phyloP scores from a whole-genome alignment of 2,888 invertebrate genomes.

The Perdita meconis region DNA sequence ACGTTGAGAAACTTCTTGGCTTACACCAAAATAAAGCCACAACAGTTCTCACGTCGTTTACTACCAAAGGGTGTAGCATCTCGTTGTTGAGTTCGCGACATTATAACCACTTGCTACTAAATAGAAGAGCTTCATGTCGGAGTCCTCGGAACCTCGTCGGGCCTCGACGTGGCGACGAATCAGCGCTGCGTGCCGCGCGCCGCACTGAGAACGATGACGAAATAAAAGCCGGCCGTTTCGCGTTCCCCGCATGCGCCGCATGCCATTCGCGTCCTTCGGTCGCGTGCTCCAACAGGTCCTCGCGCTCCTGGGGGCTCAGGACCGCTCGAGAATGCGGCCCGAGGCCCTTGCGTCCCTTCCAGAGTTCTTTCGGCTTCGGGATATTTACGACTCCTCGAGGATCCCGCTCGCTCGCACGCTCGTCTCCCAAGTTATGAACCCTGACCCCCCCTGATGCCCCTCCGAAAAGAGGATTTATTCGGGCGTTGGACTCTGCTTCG shows the following conservation, averaged over 20 bases:
- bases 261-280: slow-evolving; percentile 32
- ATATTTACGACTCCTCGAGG: slow-evolving; percentile 32
- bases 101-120: no score
- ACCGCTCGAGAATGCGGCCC: slow-evolving; percentile 34
- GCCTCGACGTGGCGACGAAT: slow-evolving; percentile 6
- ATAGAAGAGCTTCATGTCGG: not conserved
- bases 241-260: not conserved
- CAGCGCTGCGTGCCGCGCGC: slow-evolving; percentile 10
- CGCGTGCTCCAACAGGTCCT: slow-evolving; percentile 27
- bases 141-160: no score
- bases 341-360: slow-evolving; percentile 3
- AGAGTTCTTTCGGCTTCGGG: not conserved
- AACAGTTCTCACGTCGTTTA: no score
- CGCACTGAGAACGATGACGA: slow-evolving; percentile 37
- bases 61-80: no score
- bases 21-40: no score
- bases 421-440: not conserved
- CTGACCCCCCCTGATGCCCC: no score
- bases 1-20: no score
- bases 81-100: no score
- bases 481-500: no score
- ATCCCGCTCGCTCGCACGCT: not conserved
- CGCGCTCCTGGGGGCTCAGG: slow-evolving; percentile 32
- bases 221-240: slow-evolving; percentile 49
- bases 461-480: no score